Base-by-base conservation (phyloP, 2,797 vertebrate genomes). In the Megaceryle alcyon region DNA sequence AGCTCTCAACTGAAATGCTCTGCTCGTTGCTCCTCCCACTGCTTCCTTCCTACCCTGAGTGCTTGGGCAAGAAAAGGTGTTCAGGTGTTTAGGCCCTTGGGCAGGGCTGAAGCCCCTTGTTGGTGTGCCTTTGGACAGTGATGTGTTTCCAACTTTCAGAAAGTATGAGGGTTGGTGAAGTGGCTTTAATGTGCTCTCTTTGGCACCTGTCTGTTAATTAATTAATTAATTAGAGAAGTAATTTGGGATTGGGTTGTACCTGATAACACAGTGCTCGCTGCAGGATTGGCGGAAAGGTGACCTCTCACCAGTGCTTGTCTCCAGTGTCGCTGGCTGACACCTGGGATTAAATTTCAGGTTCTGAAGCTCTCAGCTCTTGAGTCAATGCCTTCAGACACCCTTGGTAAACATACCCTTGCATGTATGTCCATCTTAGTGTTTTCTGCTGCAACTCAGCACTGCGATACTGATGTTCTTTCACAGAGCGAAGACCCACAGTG, bases 401-500 rank as follows among this genome's bases (percentile, higher is more conserved):
- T 64, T 68, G 41, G 31, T 80, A 84, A 93, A 35, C 70, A 60
- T 20, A 48, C 63, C 18, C 26, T 49, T 64, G 29, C 8, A 14
- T 1, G 0, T 44, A 3, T 6, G 19, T 6, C 69, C 3, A 3
- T 68, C 29, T 39, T 16, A 5, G 59, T 39, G 56, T 48, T 82
- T 63, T 60, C 51, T 66, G 46, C 35, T 48, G 56, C 78, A 48
- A 29, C 63, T 87, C 7, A 10, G 65, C n/a, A 6, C 46, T 46
- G 54, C 0, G 0, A 4, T 59, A 35, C 20, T 66, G 49, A 4
- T 0, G 0, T 64, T 9, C 35, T n/a, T 48, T 86, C 2, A 9
- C 0, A 35, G 51, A 70, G 65, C 14, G 17, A 79, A 78, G 63
- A 72, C 33, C 17, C 41, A 31, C 41, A 29, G 59, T 2, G 2